phyloP scores from a whole-genome alignment of 2,797 vertebrate species.

The Pteronotus mesoamericanus region DNA sequence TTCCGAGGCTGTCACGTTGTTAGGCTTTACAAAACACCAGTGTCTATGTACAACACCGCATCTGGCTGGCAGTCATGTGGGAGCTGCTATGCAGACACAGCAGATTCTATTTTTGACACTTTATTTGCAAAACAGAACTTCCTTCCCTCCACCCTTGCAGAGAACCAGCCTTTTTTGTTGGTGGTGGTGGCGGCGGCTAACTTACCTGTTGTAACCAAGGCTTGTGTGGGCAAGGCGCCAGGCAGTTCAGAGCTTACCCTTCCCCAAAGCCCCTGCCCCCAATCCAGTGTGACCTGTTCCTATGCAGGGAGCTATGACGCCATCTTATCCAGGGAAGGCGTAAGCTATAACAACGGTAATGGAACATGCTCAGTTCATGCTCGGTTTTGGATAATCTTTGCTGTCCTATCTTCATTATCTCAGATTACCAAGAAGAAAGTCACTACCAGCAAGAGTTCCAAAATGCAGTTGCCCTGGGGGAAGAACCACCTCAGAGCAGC shows the following conservation, averaged over 20 bases:
- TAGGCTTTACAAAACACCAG: neutral
- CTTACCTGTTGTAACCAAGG: neutral
- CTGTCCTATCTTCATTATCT: neutral
- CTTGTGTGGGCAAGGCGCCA: neutral
- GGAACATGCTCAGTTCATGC: neutral
- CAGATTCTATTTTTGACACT: neutral
- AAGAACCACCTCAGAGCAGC: neutral
- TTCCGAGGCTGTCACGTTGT: neutral
- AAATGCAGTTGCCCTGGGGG: neutral
- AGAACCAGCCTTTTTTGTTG: neutral
- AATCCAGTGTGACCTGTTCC: no score
- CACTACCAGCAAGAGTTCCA: neutral
- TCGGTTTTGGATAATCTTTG: neutral
- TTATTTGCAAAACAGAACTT: neutral
- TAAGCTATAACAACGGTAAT: neutral
- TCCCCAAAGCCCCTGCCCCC: accelerated
- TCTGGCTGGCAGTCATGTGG: neutral
- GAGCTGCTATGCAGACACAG: neutral
- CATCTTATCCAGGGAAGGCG: neutral
- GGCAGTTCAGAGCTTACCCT: neutral
- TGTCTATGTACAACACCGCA: accelerated
- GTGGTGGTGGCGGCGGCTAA: neutral
- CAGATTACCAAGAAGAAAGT: neutral
- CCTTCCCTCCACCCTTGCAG: no score
- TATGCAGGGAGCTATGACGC: neutral